These are phyloP conservation scores for Drosophila setifemur DNA, from an alignment of 1,140 invertebrate genomes.

Conservation along the genomic window DNA sequence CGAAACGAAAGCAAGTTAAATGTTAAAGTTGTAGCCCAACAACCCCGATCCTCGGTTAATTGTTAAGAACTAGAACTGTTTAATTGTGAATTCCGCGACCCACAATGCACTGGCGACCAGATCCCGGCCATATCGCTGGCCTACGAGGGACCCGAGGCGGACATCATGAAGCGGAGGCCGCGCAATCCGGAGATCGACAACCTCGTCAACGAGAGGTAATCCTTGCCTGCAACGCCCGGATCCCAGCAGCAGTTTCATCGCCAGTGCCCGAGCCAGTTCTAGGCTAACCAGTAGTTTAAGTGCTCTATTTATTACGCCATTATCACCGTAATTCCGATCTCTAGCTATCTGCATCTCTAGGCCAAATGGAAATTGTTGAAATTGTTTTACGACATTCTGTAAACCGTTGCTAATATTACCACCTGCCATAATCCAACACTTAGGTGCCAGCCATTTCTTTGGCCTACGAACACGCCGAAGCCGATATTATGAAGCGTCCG, in stretches of 20 bases:
- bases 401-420: conserved; percentile 73
- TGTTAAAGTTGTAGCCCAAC: conserved; percentile 36
- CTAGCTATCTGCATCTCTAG: conserved; percentile 5
- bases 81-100: conserved; percentile 41
- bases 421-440: conserved; percentile 72
- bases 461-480: conserved; percentile 99
- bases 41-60: conserved; percentile 13
- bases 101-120: conserved; percentile 83
- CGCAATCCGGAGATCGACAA: conserved; percentile 97
- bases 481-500: conserved; percentile 99
- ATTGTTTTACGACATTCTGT: conserved; percentile 27
- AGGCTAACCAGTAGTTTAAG: conserved; percentile 44
- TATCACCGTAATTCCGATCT: neutral
- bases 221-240: neutral
- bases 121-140: conserved; percentile 99
- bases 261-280: conserved; percentile 14
- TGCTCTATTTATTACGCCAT: conserved; percentile 5
- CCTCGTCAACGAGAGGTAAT: conserved; percentile 97
- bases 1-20: conserved; percentile 56
- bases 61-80: conserved; percentile 49
- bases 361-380: conserved; percentile 14
- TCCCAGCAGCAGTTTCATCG: neutral
- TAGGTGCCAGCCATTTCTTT: conserved; percentile 99
- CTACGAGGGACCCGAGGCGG: conserved; percentile 98
- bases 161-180: conserved; percentile 99